Evolutionary conservation across 1,140 invertebrate genomes (phyloP).

Genomic region (Tachypleus tridentatus): DNA sequence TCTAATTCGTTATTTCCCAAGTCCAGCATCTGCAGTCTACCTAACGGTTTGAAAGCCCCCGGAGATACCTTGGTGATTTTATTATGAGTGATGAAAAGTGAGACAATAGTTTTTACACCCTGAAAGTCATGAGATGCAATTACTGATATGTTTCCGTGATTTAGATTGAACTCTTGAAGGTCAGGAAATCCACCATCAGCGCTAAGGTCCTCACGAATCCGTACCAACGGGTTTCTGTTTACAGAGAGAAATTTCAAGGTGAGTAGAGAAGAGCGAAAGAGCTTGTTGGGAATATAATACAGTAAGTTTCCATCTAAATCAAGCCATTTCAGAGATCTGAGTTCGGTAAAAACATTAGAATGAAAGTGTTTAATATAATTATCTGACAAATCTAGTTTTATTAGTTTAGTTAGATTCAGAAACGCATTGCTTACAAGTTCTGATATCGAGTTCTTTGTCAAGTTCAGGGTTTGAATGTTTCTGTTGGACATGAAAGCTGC

Average conservation of each 20-base stretch:
- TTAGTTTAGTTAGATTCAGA: slow-evolving; percentile 50
- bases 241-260: slow-evolving; percentile 62
- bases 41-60: slow-evolving; percentile 62
- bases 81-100: slow-evolving; percentile 59
- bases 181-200: slow-evolving; percentile 43
- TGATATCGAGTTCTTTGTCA: slow-evolving; percentile 55
- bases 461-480: slow-evolving; percentile 30
- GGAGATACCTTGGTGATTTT: slow-evolving; percentile 66
- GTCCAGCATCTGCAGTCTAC: slow-evolving; percentile 62
- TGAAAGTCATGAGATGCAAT: slow-evolving; percentile 78
- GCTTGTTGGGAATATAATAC: slow-evolving; percentile 56
- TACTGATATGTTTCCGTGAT: slow-evolving; percentile 66
- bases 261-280: slow-evolving; percentile 50
- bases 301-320: slow-evolving; percentile 71
- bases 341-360: slow-evolving; percentile 56
- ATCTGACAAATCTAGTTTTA: slow-evolving; percentile 55
- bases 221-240: slow-evolving; percentile 62
- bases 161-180: slow-evolving; percentile 65
- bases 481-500: slow-evolving; percentile 19
- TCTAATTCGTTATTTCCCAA: slow-evolving; percentile 71
- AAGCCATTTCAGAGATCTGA: slow-evolving; percentile 49
- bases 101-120: slow-evolving; percentile 62
- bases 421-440: slow-evolving; percentile 58
- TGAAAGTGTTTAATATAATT: slow-evolving; percentile 66
- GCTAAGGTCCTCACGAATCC: slow-evolving; percentile 38